Evolutionary conservation across 2,888 invertebrate genomes (phyloP).

Genomic region (Sesia bembeciformis): DNA sequence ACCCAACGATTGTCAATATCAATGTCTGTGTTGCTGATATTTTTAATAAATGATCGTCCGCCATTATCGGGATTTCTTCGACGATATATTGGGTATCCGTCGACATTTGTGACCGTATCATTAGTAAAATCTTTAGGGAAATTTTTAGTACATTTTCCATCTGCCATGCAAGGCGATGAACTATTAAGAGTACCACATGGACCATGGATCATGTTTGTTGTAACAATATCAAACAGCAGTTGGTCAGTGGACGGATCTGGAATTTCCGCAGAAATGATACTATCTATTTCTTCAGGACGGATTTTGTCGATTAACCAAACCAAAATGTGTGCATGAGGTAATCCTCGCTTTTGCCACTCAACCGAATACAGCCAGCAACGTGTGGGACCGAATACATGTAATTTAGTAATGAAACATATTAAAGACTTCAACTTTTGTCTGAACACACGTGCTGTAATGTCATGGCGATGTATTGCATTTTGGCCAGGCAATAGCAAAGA

Average conservation of each 20-base stretch:
- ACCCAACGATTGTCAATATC: constrained; percentile 13
- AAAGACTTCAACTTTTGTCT: constrained; percentile 8
- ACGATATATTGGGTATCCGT: constrained; percentile 11
- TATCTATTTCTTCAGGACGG: constrained; percentile 23
- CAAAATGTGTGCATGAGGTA: constrained; percentile 21
- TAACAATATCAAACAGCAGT: constrained; percentile 3
- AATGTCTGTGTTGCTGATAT: constrained; percentile 8
- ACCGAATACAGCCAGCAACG: constrained; percentile 18
- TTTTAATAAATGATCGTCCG: constrained; percentile 7
- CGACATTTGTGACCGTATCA: constrained; percentile 11
- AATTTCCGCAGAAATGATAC: constrained; percentile 21
- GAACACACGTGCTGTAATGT: constrained; percentile 9
- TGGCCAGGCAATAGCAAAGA: constrained; percentile 3
- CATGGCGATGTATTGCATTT: constrained; percentile 7
- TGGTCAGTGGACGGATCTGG: constrained; percentile 7
- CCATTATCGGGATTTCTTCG: constrained; percentile 11
- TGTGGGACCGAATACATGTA: constrained; percentile 5
- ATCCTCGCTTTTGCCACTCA: constrained; percentile 21
- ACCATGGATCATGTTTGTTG: constrained; percentile 5
- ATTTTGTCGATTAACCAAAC: constrained; percentile 22
- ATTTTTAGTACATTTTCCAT: constrained; percentile 23
- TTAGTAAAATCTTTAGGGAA: constrained; percentile 6
- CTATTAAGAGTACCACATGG: constrained; percentile 5
- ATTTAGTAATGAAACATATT: constrained; percentile 7
- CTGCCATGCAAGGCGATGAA: constrained; percentile 4